phyloP scores from a whole-genome alignment of 2,113 vertebrate species.

The Melanostigma gelatinosum region DNA sequence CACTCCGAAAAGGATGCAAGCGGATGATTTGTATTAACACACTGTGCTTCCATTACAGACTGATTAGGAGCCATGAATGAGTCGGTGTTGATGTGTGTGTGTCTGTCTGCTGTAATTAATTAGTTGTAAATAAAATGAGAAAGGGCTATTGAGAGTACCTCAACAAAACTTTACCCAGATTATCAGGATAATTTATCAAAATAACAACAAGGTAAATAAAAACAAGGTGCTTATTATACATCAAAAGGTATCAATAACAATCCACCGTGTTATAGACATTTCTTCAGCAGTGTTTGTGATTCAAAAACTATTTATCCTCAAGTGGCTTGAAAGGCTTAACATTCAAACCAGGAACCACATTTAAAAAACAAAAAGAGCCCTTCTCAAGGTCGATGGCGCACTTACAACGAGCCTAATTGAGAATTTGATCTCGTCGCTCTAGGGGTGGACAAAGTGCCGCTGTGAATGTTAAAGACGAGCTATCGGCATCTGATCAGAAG shows the following conservation, averaged over 20 bases:
- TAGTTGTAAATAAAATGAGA: slow-evolving; percentile 57
- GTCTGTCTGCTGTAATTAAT: slow-evolving; percentile 41
- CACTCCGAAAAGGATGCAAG: slow-evolving; percentile 68
- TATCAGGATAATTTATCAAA: slow-evolving; percentile 35
- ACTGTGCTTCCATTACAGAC: slow-evolving; percentile 70
- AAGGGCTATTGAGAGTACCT: slow-evolving; percentile 30
- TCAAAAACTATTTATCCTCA: slow-evolving; percentile 56
- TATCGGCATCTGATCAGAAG: slow-evolving; percentile 73
- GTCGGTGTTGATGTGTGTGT: slow-evolving; percentile 16
- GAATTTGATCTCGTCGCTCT: slow-evolving; percentile 77
- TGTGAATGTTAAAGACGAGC: slow-evolving; percentile 75
- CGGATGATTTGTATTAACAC: slow-evolving; percentile 74
- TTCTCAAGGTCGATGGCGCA: slow-evolving; percentile 73
- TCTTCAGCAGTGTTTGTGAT: slow-evolving; percentile 1
- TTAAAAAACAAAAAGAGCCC: slow-evolving; percentile 36
- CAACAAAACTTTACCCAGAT: slow-evolving; percentile 30
- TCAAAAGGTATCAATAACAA: slow-evolving; percentile 1
- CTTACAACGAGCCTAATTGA: slow-evolving; percentile 78
- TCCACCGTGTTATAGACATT: background rate
- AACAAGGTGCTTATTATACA: slow-evolving; percentile 14
- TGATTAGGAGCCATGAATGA: slow-evolving; percentile 73
- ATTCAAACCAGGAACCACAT: slow-evolving; percentile 65
- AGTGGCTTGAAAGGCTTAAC: slow-evolving; percentile 65
- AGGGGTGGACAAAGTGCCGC: slow-evolving; percentile 63
- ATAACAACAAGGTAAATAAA: slow-evolving; percentile 1